Evolutionary conservation across 2,888 invertebrate genomes (phyloP).

Genomic region (Drosophila pseudotakahashii): DNA sequence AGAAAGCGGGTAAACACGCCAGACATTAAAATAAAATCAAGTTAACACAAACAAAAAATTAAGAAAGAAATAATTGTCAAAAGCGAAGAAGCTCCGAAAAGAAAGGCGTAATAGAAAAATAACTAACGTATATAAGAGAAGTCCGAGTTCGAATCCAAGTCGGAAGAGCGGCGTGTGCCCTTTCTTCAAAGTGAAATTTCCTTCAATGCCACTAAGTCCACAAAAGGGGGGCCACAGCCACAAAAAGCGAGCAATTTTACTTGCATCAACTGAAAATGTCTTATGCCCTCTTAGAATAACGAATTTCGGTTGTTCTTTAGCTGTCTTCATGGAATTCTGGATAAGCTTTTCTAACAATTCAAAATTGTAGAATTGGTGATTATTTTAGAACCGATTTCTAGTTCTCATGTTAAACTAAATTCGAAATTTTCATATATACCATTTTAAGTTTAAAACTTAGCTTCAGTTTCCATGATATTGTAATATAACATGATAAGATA

Average conservation of each 20-base stretch:
- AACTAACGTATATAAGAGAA: not conserved
- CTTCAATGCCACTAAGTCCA: conserved; percentile 64
- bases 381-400: no score
- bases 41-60: conserved; percentile 51
- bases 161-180: conserved; percentile 60
- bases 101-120: conserved; percentile 36
- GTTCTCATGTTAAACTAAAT: no score
- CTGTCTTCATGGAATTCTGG: no score
- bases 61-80: conserved; percentile 54
- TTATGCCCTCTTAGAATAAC: not conserved
- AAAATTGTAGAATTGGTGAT: no score
- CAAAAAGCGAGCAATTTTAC: conserved; percentile 37
- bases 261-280: conserved; percentile 26
- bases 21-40: conserved; percentile 75
- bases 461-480: no score
- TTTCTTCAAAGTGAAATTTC: conserved; percentile 74
- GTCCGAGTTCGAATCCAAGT: conserved; percentile 16
- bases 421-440: no score
- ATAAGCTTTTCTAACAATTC: no score
- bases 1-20: conserved; percentile 57
- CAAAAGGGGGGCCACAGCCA: conserved; percentile 49
- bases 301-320: conserved; percentile 6
- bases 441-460: no score
- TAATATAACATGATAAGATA: no score
- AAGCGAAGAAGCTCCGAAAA: conserved; percentile 39